phyloP scores from a whole-genome alignment of 2,113 vertebrate species.

The Stomatorhinus ivindoensis region DNA sequence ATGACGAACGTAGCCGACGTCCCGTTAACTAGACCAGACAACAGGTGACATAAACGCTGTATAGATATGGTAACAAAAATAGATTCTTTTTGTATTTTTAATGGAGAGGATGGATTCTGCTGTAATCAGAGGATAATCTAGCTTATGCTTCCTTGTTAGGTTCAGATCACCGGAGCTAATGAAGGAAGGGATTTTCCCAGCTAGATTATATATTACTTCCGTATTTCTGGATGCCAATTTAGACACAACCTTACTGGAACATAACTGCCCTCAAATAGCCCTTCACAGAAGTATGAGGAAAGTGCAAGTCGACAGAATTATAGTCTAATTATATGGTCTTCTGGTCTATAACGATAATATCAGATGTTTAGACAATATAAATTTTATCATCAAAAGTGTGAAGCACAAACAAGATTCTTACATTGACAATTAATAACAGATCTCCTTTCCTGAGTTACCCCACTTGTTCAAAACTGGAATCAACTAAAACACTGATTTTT shows the following conservation, averaged over 20 bases:
- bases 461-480: background rate
- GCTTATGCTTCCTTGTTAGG: background rate
- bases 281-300: background rate
- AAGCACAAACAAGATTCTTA: background rate
- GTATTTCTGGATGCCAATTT: background rate
- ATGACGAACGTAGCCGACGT: background rate
- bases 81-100: background rate
- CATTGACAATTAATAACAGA: background rate
- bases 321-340: background rate
- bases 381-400: background rate
- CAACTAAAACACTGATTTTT: background rate
- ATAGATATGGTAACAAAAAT: background rate
- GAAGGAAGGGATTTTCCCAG: background rate
- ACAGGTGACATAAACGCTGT: background rate
- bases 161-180: background rate
- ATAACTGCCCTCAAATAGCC: background rate
- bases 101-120: background rate
- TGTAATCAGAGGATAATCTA: background rate
- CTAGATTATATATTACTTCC: background rate
- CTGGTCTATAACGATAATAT: background rate
- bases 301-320: background rate
- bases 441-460: background rate
- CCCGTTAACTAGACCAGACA: background rate
- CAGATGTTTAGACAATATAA: background rate
- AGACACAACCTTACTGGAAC: background rate